A percentile compares a stretch with the other conserved stretches of the same genome.
phyloP scores from a whole-genome alignment of 2,797 vertebrate genomes.

The Macropodus opercularis region DNA sequence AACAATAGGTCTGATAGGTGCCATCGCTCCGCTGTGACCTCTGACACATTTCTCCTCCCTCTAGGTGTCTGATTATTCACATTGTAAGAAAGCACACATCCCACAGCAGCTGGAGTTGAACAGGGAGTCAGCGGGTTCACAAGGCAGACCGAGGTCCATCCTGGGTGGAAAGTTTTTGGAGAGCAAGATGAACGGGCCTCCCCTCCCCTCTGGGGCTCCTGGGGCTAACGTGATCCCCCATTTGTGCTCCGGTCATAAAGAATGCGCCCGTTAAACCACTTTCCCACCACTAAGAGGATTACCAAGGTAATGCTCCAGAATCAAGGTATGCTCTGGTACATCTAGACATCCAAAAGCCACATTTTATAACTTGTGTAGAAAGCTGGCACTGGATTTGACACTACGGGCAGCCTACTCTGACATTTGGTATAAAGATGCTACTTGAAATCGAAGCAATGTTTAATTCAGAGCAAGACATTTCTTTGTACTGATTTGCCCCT shows the following conservation, averaged over 20 bases:
- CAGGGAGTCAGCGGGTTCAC: constrained; percentile 77
- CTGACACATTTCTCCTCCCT: constrained; percentile 34
- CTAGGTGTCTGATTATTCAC: constrained; percentile 5
- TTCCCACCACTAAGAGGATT: constrained; percentile 87
- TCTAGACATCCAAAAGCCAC: constrained; percentile 61
- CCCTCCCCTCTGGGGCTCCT: constrained; percentile 67
- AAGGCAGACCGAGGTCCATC: constrained; percentile 49
- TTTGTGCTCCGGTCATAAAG: constrained; percentile 80
- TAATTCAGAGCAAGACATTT: background rate
- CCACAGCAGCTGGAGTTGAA: constrained; percentile 21
- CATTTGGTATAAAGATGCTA: constrained; percentile 10
- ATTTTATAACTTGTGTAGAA: constrained; percentile 70
- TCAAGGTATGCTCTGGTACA: constrained; percentile 78
- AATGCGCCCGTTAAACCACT: constrained; percentile 80
- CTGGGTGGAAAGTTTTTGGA: constrained; percentile 81
- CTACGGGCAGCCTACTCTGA: background rate
- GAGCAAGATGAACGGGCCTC: constrained; percentile 55
- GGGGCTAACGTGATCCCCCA: constrained; percentile 73
- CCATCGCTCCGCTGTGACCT: constrained; percentile 13
- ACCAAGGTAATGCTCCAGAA: constrained; percentile 79
- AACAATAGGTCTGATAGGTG: background rate
- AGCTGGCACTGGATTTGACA: constrained; percentile 41
- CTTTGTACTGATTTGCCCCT: background rate
- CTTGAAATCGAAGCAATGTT: background rate
- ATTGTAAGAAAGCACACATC: constrained; percentile 17